Evolutionary conservation across 2,888 invertebrate species (phyloP), one percentile per base, ranked within the genome.

Genomic region (Campoplex capitator): DNA sequence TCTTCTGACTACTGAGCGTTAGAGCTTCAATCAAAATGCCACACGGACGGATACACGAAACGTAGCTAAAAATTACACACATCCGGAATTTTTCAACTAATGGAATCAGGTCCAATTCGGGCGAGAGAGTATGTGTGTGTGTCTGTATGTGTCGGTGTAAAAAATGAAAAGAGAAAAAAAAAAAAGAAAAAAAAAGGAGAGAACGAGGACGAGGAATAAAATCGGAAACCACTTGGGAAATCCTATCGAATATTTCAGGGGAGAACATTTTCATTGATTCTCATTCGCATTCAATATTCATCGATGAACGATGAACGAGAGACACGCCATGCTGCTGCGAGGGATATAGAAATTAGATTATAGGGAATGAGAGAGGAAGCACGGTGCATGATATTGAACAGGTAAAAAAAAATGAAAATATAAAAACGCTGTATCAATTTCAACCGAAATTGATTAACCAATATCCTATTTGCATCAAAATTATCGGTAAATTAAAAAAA

Each of bases 51-150:
- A 42, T 74, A 38, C 38, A 54, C 48, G 48, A 54, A 71, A 16
- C 45, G 51, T 76, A 51, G 78, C 54, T 48, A 62, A 65, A 65
- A 62, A 58, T 28, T 70, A 32, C 54, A 45, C 48, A 45, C 78
- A 42, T 38, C 38, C 38, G 38, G 75, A 51, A 70, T 58, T 78
- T 83, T 77, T n/a, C 54, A 38, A 81, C 80, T 84, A 85, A 88
- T 85, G 83, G 83, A 87, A 88, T 87, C 80, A 80, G 77, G 74
- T 67, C 78, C 77, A 65, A 88, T 86, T 80, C 83, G 38, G 3
- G 38, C 38, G 38, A 38, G 73, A 23, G 23, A 23, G 23, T 23
- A 23, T 23, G 23, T 23, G 23, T 23, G 23, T 23, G 23, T 23
- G 23, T 23, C 0, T 23, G 23, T 23, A 0, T 9, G 73, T 32